These are phyloP conservation scores for Halictus rubicundus DNA, from an alignment of 1,140 invertebrate species.

Conservation along the genomic window DNA sequence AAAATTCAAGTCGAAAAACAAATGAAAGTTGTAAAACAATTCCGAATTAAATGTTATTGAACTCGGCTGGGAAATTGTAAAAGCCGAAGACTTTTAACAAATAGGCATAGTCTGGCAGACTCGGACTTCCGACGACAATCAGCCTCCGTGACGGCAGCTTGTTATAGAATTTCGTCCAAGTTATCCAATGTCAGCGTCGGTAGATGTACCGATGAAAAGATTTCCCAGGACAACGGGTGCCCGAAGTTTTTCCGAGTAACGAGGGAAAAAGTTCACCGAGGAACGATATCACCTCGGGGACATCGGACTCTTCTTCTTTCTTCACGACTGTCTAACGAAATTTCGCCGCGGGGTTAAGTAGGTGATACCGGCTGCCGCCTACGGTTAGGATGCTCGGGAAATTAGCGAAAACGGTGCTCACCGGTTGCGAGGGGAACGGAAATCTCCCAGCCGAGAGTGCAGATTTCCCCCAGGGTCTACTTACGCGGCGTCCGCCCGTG, in stretches of 20 bases:
- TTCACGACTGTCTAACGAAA: slow-evolving; percentile 24
- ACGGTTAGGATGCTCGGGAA: slow-evolving; percentile 62
- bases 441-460: slow-evolving; percentile 64
- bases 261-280: slow-evolving; percentile 28
- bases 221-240: slow-evolving; percentile 3
- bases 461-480: slow-evolving; percentile 74
- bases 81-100: no score
- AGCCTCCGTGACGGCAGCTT: neutral
- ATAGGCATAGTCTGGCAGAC: no score
- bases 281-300: slow-evolving; percentile 35
- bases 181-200: neutral
- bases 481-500: slow-evolving; percentile 48
- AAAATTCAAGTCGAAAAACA: no score
- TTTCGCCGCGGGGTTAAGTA: slow-evolving; percentile 68
- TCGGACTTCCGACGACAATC: no score
- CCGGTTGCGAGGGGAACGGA: slow-evolving; percentile 7
- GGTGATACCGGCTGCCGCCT: slow-evolving; percentile 39
- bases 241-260: slow-evolving; percentile 26
- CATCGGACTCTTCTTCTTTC: slow-evolving; percentile 21
- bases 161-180: slow-evolving; percentile 19
- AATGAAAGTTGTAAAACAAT: no score
- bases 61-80: no score
- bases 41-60: no score
- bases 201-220: neutral
- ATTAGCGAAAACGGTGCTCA: slow-evolving; percentile 68